Percentiles rank a stretch among this genome's conserved stretches.
phyloP scores from a whole-genome alignment of 2,888 invertebrate genomes.

The Thalpophila matura region DNA sequence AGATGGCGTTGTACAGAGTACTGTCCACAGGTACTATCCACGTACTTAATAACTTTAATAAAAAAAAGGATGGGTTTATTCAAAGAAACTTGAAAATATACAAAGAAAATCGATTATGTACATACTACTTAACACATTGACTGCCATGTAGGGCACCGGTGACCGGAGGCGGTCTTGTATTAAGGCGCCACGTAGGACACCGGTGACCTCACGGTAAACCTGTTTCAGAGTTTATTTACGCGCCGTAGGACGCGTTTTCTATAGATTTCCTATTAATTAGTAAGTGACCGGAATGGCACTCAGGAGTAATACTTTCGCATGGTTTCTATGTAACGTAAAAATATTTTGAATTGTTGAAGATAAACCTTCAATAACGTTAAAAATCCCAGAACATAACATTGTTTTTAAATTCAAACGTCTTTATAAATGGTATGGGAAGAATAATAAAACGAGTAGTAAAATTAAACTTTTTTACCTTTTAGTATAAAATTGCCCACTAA shows the following conservation, averaged over 20 bases:
- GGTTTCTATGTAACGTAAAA: constrained; percentile 11
- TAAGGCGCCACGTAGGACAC: constrained; percentile 40
- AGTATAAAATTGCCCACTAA: too few relatives aligned
- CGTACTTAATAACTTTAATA: too few relatives aligned
- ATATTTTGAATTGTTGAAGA: constrained; percentile 20
- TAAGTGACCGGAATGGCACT: constrained; percentile 37
- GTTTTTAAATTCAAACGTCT: constrained; percentile 1
- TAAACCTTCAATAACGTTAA: constrained; percentile 17
- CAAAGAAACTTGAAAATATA: too few relatives aligned
- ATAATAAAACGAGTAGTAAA: too few relatives aligned
- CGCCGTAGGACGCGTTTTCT: constrained; percentile 22
- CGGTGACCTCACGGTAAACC: constrained; percentile 40
- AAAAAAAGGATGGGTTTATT: too few relatives aligned
- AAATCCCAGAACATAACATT: constrained; percentile 9
- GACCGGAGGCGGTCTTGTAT: constrained; percentile 30
- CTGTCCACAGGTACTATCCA: too few relatives aligned
- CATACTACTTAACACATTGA: constrained; percentile 5
- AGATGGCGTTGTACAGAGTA: too few relatives aligned
- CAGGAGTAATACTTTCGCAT: constrained; percentile 14
- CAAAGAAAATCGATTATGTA: too few relatives aligned
- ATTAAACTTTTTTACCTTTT: too few relatives aligned
- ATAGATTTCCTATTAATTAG: constrained; percentile 15
- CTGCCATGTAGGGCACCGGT: constrained; percentile 27
- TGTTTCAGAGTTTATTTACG: constrained; percentile 25
- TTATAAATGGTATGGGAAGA: constrained; percentile 8